Conservation (phyloP, 2,888 invertebrate species). For the Rhagium mordax region DNA sequence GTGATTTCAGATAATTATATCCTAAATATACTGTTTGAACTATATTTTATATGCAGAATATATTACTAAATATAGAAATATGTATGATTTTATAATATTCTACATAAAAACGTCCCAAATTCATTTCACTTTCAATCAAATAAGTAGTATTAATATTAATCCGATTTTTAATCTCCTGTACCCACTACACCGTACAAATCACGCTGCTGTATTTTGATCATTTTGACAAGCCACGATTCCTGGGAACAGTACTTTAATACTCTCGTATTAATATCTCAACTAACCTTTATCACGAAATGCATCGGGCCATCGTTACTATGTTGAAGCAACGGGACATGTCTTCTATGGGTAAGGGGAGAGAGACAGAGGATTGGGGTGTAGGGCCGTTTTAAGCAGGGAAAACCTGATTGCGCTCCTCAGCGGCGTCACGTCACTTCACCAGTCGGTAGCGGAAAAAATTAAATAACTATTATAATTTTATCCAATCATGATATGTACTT, state of each 20-base stretch:
- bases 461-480: not conserved
- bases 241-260: conserved; percentile 2
- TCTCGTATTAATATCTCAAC: conserved; percentile 14
- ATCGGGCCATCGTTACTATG: conserved; percentile 40
- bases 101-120: no score
- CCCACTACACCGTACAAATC: not conserved
- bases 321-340: conserved; percentile 52
- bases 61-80: no score
- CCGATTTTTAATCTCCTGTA: not conserved
- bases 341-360: conserved; percentile 53
- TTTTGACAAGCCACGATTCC: not conserved
- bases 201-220: not conserved
- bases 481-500: not conserved
- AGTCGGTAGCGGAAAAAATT: not conserved
- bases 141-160: no score
- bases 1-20: no score
- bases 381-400: conserved; percentile 57
- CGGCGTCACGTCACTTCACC: conserved; percentile 36
- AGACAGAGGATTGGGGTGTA: conserved; percentile 59
- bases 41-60: no score
- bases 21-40: no score
- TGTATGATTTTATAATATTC: no score
- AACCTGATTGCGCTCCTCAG: conserved; percentile 52
- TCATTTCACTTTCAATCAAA: no score
- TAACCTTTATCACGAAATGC: conserved; percentile 34